Evolutionary conservation across 2,797 vertebrate species (phyloP).

Genomic region (Xyrichtys novacula): DNA sequence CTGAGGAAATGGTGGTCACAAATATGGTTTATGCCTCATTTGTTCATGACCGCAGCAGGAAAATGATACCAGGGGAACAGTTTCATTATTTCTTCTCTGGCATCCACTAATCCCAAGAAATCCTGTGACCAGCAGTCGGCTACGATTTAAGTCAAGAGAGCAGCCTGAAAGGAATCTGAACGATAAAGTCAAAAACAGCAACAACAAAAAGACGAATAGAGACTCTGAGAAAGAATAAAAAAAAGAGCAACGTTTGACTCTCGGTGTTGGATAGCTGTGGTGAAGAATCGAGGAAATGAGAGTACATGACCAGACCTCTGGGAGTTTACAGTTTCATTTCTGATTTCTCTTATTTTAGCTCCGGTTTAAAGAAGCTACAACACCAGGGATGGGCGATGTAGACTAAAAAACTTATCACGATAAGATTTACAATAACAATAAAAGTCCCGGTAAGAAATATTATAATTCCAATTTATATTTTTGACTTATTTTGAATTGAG

Average conservation of each 20-base stretch:
- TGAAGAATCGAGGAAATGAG: neutral
- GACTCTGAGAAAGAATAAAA: too few relatives aligned
- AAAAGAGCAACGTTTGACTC: too few relatives aligned
- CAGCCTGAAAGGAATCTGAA: neutral
- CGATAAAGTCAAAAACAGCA: neutral
- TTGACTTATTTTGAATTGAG: too few relatives aligned
- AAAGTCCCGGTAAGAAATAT: too few relatives aligned
- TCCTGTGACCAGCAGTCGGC: neutral
- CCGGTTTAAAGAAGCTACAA: too few relatives aligned
- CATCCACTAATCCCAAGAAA: neutral
- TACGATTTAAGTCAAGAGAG: neutral
- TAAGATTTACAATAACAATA: too few relatives aligned
- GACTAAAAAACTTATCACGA: too few relatives aligned
- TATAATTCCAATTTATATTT: too few relatives aligned
- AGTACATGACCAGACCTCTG: neutral
- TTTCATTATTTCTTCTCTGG: neutral
- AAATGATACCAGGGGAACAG: neutral
- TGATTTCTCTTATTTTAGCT: neutral
- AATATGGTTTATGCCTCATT: conserved; percentile 8
- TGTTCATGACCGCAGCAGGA: neutral
- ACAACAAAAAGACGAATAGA: too few relatives aligned
- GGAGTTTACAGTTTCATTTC: neutral
- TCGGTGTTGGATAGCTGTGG: too few relatives aligned
- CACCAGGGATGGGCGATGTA: too few relatives aligned
- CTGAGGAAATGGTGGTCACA: neutral